Base-by-base conservation (phyloP, 1,140 invertebrate genomes). In the Coenobita brevimanus region DNA sequence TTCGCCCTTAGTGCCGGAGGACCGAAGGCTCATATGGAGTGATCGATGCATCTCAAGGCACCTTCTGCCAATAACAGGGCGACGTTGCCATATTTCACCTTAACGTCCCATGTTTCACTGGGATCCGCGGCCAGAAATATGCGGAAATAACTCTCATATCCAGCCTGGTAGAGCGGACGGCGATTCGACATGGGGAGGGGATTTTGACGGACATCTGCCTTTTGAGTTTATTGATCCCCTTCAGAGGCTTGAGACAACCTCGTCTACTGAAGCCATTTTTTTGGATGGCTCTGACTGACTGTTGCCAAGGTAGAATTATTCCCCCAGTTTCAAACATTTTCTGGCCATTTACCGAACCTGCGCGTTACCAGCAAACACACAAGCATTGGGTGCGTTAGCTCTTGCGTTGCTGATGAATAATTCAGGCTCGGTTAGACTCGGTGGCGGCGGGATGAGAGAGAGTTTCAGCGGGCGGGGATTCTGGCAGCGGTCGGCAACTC, bases 51-150 rank as follows among this genome's bases (percentile, higher is more conserved):
- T 87, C 85, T 87, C 85, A 30, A 87, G 76, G 60, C 85, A 87
- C 85, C 85, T 87, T 87, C 85, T 87, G 85, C 85, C 85, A 87
- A 87, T 87, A 87, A 87, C 85, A 87, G 85, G 85, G 85, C 85
- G 85, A 87, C 79, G 85, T 87, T 87, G 85, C 85, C 85, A 87
- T 87, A 87, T 87, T 87, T 87, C 85, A 87, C 85, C 76, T 79
- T 87, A 80, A 79, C 76, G 76, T 81, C 76, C 84, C 84, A 71
- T 69, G 84, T 80, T 87, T 87, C 84, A 87, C 41, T 27, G 60
- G 67, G 54, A 62, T 76, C 73, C 67, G 57, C 54, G 73, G 46
- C 60, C 50, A 43, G 43, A 78, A 64, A 75, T 41, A 64, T 30
- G 73, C 71, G 82, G 82, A 85, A 85, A 85, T 85, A 85, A 27